phyloP scores from a whole-genome alignment of 2,888 invertebrate species.

The Desoria tigrina region DNA sequence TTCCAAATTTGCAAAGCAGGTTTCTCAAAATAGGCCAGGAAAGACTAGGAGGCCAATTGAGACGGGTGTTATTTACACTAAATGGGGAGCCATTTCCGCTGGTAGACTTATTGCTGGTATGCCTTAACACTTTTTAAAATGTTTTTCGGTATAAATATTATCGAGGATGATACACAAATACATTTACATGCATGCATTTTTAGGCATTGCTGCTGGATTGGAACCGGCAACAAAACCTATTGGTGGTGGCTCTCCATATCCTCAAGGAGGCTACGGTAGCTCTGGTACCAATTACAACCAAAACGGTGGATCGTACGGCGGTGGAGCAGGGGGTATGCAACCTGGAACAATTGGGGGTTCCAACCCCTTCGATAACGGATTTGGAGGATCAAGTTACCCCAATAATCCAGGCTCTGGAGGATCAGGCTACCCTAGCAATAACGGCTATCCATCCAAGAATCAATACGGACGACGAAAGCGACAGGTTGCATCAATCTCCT shows the following conservation, averaged over 20 bases:
- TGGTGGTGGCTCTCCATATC: slow-evolving; percentile 17
- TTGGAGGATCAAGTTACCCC: neutral
- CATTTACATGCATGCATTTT: slow-evolving; percentile 5
- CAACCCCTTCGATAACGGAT: neutral
- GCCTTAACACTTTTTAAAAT: slow-evolving; percentile 1
- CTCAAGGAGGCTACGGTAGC: slow-evolving; percentile 18
- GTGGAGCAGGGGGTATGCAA: slow-evolving; percentile 3
- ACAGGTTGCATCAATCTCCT: slow-evolving; percentile 25
- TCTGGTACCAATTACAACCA: neutral
- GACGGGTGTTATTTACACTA: slow-evolving; percentile 50
- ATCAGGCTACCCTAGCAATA: neutral
- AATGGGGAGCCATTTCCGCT: slow-evolving; percentile 47
- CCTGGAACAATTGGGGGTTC: neutral
- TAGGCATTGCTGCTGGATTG: slow-evolving; percentile 50
- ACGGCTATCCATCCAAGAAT: slow-evolving; percentile 11
- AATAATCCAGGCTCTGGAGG: slow-evolving; percentile 13
- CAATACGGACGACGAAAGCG: slow-evolving; percentile 28
- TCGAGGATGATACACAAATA: too few relatives aligned
- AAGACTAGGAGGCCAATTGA: slow-evolving; percentile 47
- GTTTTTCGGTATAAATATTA: too few relatives aligned
- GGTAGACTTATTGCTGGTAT: slow-evolving; percentile 46
- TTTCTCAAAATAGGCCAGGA: slow-evolving; percentile 13
- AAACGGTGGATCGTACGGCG: neutral
- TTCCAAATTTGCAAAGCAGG: slow-evolving; percentile 21
- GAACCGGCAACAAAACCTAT: slow-evolving; percentile 29